These are phyloP conservation scores for Propithecus perrieri DNA, from an alignment of 2,797 vertebrate species.

Conservation along the genomic window DNA sequence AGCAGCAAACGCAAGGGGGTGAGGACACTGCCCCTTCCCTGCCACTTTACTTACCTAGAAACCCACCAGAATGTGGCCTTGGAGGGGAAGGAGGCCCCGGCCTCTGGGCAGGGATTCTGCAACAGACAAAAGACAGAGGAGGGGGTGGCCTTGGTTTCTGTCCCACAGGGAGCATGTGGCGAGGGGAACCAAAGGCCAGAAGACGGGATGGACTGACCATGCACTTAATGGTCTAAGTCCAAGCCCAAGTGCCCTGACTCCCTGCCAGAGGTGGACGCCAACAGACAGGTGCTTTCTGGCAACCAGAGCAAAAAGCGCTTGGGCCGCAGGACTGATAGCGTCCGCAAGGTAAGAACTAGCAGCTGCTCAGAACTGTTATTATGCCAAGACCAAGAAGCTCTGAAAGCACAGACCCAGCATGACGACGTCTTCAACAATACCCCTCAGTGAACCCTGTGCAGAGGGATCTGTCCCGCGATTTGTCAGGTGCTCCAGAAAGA, in stretches of 20 bases:
- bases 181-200: not conserved
- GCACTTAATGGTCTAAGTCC: not conserved
- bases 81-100: conserved; percentile 93
- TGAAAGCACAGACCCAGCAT: not conserved
- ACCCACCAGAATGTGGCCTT: conserved; percentile 98
- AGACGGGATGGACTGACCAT: not conserved
- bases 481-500: not conserved
- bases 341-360: not conserved
- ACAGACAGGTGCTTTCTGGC: not conserved
- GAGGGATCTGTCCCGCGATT: not conserved
- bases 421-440: not conserved
- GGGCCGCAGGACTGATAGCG: not conserved
- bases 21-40: not conserved
- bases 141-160: not conserved
- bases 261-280: too few species aligned
- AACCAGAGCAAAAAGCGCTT: not conserved
- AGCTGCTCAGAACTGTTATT: too few species aligned
- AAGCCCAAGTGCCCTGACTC: not conserved
- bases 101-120: conserved; percentile 95
- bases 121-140: conserved; percentile 76
- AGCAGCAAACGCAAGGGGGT: not conserved
- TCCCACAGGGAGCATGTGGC: not conserved
- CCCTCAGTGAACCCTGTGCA: not conserved
- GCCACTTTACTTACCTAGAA: conserved; percentile 90
- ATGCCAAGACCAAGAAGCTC: not conserved